Conservation (phyloP, 2,113 vertebrate species). For the Lathamus discolor region DNA sequence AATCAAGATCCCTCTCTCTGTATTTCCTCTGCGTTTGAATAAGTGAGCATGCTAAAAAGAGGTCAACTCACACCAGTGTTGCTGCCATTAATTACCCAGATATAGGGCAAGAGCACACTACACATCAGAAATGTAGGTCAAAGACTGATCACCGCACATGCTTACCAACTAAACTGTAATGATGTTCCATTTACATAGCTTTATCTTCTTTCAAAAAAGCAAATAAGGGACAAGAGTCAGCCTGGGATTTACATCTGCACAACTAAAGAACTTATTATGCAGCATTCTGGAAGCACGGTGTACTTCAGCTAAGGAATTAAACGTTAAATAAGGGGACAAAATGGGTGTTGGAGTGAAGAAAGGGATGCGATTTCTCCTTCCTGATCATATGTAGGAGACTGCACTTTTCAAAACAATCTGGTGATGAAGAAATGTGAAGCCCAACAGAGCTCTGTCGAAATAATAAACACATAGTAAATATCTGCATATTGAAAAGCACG, state of each 20-base stretch:
- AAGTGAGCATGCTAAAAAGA: not conserved
- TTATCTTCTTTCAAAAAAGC: not conserved
- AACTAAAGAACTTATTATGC: not conserved
- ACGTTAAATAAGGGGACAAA: not conserved
- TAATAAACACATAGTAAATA: conserved; percentile 15
- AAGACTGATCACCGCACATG: not conserved
- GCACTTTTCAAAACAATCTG: not conserved
- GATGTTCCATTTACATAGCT: not conserved
- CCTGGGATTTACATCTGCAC: not conserved
- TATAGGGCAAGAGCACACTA: not conserved
- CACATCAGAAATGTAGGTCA: conserved; percentile 40
- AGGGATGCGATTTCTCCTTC: not conserved
- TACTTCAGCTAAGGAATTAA: not conserved
- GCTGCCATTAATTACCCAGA: not conserved
- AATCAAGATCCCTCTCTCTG: not conserved
- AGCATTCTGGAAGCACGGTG: not conserved
- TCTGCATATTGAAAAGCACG: not conserved
- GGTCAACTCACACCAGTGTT: not conserved
- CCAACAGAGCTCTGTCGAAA: not conserved
- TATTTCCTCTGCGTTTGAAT: not conserved
- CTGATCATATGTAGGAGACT: not conserved
- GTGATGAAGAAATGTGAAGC: not conserved
- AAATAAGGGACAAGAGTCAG: not conserved
- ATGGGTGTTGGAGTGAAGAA: not conserved
- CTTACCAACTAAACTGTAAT: not conserved